Evolutionary conservation across 1,140 invertebrate species (phyloP), one percentile per base, ranked within the genome.

Genomic region (Nixonia krombeini): DNA sequence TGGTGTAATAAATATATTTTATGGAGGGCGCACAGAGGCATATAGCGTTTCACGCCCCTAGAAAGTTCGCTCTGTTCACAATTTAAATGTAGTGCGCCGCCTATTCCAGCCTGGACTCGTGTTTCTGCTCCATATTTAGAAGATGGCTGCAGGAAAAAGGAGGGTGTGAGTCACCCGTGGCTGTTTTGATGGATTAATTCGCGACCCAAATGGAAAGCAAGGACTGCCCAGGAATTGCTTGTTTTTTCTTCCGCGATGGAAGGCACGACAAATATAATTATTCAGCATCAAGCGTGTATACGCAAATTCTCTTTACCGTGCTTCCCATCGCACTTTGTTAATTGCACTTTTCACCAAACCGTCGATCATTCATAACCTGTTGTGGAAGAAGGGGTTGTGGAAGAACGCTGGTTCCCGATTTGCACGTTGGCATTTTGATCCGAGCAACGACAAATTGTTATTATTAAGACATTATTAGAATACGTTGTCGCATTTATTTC

Each of bases 171-270:
- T 78, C 74, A 73, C 70, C 68, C 70, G 72, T 72, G 70, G 72
- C 73, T 74, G 78, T 79, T 81, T 80, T 83, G 80, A 83, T 83
- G 79, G 80, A 83, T 82, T 83, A 83, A 83, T 82, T 82, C 78
- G 72, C 73, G 72, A 79, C 70, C 66, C 62, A 71, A 81, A 71
- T 63, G 73, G 80, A 83, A 81, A 71, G 80, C 75, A 74, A 73
- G 71, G 68, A 75, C 72, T 57, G 72, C 66, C 62, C 63, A 66
- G 62, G 64, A 71, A 69, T 72, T 73, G 50, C 65, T 70, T 52
- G 51, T 72, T 79, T 72, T 72, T 73, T 67, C 41, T 21, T 57
- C 40, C 38, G 51, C 25, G 63, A 44, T 50, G 40, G 45, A 42
- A 45, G 53, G 28, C 40, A 62, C 46, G 67, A 67, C 55, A 74